A percentile compares a stretch with the other conserved stretches of the same genome.
These are phyloP conservation scores for Rostratula benghalensis DNA, from an alignment of 2,113 vertebrate species.

Conservation along the genomic window DNA sequence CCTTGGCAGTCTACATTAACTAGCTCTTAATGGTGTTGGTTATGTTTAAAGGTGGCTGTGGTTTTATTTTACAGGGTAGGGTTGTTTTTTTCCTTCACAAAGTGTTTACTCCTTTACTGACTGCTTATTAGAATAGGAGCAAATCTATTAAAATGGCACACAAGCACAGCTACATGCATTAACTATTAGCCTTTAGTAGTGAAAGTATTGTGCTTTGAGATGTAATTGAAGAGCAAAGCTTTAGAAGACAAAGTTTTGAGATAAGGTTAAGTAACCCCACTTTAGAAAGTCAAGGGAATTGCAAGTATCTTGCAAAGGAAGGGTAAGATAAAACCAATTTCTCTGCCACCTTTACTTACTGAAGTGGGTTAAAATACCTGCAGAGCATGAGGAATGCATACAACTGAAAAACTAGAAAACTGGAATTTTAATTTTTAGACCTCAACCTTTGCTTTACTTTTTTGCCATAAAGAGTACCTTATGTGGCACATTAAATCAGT, in stretches of 20 bases:
- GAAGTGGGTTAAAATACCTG: neutral
- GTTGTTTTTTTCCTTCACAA: neutral
- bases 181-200: neutral
- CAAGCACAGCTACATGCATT: neutral
- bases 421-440: neutral
- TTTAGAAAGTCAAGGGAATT: neutral
- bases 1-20: neutral
- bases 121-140: neutral
- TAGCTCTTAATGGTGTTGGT: neutral
- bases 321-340: neutral
- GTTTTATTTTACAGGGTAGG: neutral
- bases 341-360: neutral
- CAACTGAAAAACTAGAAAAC: neutral
- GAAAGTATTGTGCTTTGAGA: neutral
- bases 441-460: neutral
- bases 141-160: neutral
- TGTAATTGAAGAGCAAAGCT: neutral
- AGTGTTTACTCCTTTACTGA: neutral
- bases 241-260: neutral
- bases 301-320: neutral
- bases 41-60: neutral
- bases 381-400: neutral
- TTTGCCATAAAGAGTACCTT: neutral
- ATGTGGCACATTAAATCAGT: neutral
- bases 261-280: neutral